These are phyloP conservation scores for Drepana falcataria DNA, from an alignment of 2,888 invertebrate species.

Conservation along the genomic window DNA sequence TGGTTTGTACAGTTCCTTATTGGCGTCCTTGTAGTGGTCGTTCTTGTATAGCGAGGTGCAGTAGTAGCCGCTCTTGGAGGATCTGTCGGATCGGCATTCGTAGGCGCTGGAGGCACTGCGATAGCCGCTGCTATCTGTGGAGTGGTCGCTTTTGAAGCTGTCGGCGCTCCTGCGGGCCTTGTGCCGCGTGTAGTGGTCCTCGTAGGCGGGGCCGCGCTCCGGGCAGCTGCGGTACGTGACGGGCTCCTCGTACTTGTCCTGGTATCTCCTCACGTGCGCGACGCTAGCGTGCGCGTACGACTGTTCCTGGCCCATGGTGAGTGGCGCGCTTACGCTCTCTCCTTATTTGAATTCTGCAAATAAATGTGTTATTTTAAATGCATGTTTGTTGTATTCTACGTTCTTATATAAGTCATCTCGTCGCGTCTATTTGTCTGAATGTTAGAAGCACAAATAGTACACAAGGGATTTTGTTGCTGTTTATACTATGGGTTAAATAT, in stretches of 20 bases:
- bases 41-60: constrained; percentile 72
- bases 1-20: constrained; percentile 71
- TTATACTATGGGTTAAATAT: no score
- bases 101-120: constrained; percentile 67
- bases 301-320: constrained; percentile 71
- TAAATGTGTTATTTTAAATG: constrained; percentile 8
- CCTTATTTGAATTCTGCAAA: constrained; percentile 52
- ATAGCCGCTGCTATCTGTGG: constrained; percentile 70
- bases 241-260: constrained; percentile 57
- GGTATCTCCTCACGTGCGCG: constrained; percentile 49
- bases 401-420: no score
- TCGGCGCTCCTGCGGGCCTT: constrained; percentile 57
- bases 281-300: constrained; percentile 62
- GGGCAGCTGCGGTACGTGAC: constrained; percentile 40
- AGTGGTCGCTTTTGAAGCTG: constrained; percentile 68
- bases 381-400: no score
- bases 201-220: constrained; percentile 49
- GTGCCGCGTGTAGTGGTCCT: constrained; percentile 55
- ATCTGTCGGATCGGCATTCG: constrained; percentile 63
- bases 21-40: constrained; percentile 70
- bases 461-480: no score
- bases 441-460: no score
- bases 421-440: no score
- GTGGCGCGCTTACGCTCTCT: constrained; percentile 43
- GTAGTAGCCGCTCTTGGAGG: constrained; percentile 62